Evolutionary conservation across 2,888 invertebrate species (phyloP), one percentile per base, ranked within the genome.

Genomic region (Loripinus fragilis): DNA sequence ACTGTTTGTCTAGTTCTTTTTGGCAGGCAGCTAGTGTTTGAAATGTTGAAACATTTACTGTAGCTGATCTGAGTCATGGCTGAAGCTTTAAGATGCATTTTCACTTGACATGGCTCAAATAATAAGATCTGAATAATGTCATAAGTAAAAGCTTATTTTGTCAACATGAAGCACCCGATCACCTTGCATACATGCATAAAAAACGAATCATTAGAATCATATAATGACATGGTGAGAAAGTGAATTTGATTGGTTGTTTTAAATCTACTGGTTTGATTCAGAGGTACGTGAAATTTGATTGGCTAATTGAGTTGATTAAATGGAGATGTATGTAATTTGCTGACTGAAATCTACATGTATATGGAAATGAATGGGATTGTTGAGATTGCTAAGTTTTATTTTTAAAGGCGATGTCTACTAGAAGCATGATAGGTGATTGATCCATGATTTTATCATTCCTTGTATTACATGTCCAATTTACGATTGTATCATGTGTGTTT

Each of bases 381-480:
- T n/a, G n/a, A n/a, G n/a, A n/a, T n/a, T n/a, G n/a, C n/a, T n/a
- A n/a, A n/a, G n/a, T n/a, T n/a, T n/a, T n/a, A n/a, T n/a, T n/a
- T n/a, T n/a, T n/a, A n/a, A n/a, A n/a, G n/a, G n/a, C n/a, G n/a
- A n/a, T n/a, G n/a, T n/a, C n/a, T n/a, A n/a, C n/a, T n/a, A n/a
- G n/a, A n/a, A n/a, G n/a, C n/a, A n/a, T n/a, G n/a, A n/a, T n/a
- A n/a, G n/a, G n/a, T n/a, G n/a, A n/a, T n/a, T n/a, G n/a, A n/a
- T n/a, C n/a, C n/a, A n/a, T n/a, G n/a, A 33, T 12, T 20, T 60
- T 60, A 60, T 60, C 60, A 60, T 60, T 60, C 60, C 60, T 33
- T 60, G 33, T 60, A 60, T 33, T 20, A 33, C 17, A 20, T 30
- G 60, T 20, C 30, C 33, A 55, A 55, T 55, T 25, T 55, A 28